These are phyloP conservation scores for Mesocentrotus franciscanus DNA, from an alignment of 53 echinoderm and acorn worm species.

Conservation along the genomic window DNA sequence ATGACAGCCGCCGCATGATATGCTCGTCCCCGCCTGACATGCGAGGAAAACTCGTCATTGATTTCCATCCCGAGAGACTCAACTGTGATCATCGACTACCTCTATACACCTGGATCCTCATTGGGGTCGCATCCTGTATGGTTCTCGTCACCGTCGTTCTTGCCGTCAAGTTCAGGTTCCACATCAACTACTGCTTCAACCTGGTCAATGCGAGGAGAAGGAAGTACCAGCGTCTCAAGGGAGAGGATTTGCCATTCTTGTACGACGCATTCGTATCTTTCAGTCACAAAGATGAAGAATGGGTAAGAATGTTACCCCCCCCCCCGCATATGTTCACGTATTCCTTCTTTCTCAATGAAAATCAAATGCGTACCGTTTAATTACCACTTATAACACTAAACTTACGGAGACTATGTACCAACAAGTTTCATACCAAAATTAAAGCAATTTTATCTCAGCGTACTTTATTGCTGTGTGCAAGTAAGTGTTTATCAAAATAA, in stretches of 20 bases:
- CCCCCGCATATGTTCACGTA: too few species aligned
- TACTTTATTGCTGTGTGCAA: too few species aligned
- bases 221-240: slow-evolving; percentile 62
- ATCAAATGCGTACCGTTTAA: too few species aligned
- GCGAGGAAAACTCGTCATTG: slow-evolving; percentile 63
- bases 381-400: too few species aligned
- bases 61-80: slow-evolving; percentile 73
- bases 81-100: slow-evolving; percentile 79
- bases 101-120: slow-evolving; percentile 68
- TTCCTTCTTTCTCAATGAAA: too few species aligned
- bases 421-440: too few species aligned
- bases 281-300: slow-evolving; percentile 80
- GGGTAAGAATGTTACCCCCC: slow-evolving; percentile 65
- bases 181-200: slow-evolving; percentile 69
- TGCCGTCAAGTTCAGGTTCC: slow-evolving; percentile 61
- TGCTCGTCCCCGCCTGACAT: slow-evolving; percentile 83
- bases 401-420: too few species aligned
- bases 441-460: too few species aligned
- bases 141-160: slow-evolving; percentile 27
- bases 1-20: slow-evolving; percentile 61
- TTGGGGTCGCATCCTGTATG: slow-evolving; percentile 42
- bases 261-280: slow-evolving; percentile 90
- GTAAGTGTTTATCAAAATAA: too few species aligned
- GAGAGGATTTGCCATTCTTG: slow-evolving; percentile 59
- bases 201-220: slow-evolving; percentile 64